Conservation (phyloP, 2,797 vertebrate species). For the Vespertilio murinus region DNA sequence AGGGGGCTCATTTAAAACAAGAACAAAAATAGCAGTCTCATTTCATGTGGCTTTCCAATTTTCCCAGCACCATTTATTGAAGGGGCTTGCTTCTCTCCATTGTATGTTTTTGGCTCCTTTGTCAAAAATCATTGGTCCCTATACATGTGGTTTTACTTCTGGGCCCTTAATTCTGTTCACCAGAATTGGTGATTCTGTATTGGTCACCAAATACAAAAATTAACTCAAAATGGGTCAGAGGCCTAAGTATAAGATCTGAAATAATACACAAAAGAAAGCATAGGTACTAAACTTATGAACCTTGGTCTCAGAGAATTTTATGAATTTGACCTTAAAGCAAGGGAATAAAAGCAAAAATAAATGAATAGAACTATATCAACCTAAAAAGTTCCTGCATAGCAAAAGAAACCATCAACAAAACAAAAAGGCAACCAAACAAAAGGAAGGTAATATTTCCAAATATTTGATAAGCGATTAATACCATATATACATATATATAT, state of each 20-base stretch:
- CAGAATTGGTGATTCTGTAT: too few species aligned
- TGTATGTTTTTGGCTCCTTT: not conserved
- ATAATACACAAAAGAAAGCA: not conserved
- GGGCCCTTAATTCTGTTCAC: not conserved
- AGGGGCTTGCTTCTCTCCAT: not conserved
- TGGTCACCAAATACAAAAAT: not conserved
- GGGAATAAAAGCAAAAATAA: not conserved
- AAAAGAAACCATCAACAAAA: not conserved
- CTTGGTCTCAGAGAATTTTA: not conserved
- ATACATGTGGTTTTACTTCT: not conserved
- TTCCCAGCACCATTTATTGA: not conserved
- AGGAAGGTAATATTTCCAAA: not conserved
- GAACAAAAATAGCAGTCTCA: slow-evolving; percentile 53
- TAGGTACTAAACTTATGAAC: not conserved
- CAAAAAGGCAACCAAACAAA: not conserved
- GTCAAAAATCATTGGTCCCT: not conserved
- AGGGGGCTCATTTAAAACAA: slow-evolving; percentile 49
- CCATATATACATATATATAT: not conserved
- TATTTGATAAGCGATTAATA: not conserved
- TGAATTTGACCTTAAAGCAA: not conserved
- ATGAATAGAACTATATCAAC: not conserved
- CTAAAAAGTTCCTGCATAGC: not conserved
- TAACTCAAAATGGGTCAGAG: not conserved
- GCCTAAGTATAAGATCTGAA: not conserved
- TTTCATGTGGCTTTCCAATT: not conserved